Evolutionary conservation across 1,140 invertebrate genomes (phyloP), one percentile per base, ranked within the genome.

Genomic region (Diuraphis noxia): DNA sequence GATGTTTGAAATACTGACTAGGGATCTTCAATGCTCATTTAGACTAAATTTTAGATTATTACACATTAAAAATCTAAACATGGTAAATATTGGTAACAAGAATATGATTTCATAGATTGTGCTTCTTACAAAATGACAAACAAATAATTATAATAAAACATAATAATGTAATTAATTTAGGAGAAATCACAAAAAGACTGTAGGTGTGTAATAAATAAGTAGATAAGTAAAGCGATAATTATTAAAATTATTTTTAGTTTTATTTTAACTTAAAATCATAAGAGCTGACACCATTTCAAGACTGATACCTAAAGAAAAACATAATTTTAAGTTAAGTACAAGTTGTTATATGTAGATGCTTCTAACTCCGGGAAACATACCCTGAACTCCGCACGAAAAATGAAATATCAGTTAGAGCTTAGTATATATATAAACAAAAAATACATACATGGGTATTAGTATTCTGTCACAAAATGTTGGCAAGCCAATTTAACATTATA

Each of bases 291-390:
- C 89, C 72, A 52, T 82, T 91, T 46, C 4, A 90, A 72, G 88
- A 79, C 41, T 90, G 85, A 38, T 87, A 72, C 56, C 56, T 72
- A 90, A 90, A 79, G 56, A 81, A 90, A 89, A 49, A 91, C 34
- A 81, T 82, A 91, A 81, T 81, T 91, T 72, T 90, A 90, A 90
- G 88, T 91, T 91, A 91, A 91, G 89, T 91, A 91, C 89, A 91
- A 82, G 89, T 38, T 91, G 89, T 91, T 49, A 91, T 91, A 91
- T 52, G 40, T 90, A 79, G 34, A 91, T 91, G 89, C 72, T 91
- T 77, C 89, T 91, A 91, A 91, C 89, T 91, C 72, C 89, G 89
- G 89, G 89, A 91, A 91, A 91, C 89, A 91, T 91, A 91, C 89
- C 89, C 89, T 91, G 89, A 91, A 91, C 89, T 91, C 89, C 89